Conservation (phyloP, 2,888 invertebrate genomes). For the Ectemnius cavifrons region DNA sequence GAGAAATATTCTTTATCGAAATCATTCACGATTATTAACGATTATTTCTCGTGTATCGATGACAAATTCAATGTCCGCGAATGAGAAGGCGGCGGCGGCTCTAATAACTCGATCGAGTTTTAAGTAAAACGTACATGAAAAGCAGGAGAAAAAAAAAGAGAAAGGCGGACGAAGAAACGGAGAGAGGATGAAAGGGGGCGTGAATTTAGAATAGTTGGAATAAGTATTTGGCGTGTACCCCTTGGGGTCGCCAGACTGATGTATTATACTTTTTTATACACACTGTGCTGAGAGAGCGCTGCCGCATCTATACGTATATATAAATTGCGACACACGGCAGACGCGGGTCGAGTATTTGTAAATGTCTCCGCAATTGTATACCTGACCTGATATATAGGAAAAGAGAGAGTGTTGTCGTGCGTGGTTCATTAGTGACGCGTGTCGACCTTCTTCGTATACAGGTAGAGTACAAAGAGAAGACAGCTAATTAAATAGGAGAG, state of each 20-base stretch:
- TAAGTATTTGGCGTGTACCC: constrained; percentile 47
- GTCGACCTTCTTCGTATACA: constrained; percentile 50
- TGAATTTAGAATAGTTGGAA: background rate
- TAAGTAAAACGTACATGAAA: too few relatives aligned
- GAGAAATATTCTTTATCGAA: too few relatives aligned
- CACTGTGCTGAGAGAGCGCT: too few relatives aligned
- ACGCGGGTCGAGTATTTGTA: constrained; percentile 69
- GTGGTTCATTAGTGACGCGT: background rate
- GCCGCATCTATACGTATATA: too few relatives aligned
- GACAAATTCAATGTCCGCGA: too few relatives aligned
- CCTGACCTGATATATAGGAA: constrained; percentile 48
- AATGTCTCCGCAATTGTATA: constrained; percentile 70
- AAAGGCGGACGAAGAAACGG: too few relatives aligned
- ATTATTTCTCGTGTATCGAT: too few relatives aligned
- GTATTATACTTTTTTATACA: constrained; percentile 75
- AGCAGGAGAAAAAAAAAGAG: too few relatives aligned
- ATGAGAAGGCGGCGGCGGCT: too few relatives aligned
- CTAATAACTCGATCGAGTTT: too few relatives aligned
- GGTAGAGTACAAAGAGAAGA: constrained; percentile 70
- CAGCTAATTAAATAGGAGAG: constrained; percentile 57
- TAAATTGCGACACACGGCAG: constrained; percentile 57
- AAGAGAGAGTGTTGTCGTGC: constrained; percentile 58
- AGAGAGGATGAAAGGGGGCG: too few relatives aligned
- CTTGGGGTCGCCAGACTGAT: constrained; percentile 72
- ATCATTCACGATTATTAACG: too few relatives aligned